phyloP scores from a whole-genome alignment of 2,113 vertebrate species.

The Myxocyprinus asiaticus region DNA sequence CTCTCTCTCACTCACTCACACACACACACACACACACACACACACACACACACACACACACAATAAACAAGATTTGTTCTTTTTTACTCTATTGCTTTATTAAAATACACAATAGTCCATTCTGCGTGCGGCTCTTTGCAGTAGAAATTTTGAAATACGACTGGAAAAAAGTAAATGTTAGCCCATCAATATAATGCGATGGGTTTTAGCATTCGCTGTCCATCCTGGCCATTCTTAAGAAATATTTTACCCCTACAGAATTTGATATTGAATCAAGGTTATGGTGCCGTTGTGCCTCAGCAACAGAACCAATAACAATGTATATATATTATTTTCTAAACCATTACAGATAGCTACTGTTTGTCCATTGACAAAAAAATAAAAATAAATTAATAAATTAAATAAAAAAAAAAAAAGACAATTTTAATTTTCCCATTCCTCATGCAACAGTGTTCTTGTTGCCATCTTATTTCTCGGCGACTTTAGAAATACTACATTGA shows the following conservation, averaged over 20 bases:
- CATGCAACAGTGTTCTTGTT: not conserved
- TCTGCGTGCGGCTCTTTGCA: not conserved
- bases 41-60: constrained; percentile 55
- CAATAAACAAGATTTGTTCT: constrained; percentile 9
- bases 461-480: not conserved
- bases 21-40: constrained; percentile 56
- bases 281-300: not conserved
- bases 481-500: not conserved
- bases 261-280: not conserved
- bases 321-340: not conserved
- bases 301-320: not conserved
- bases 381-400: no score
- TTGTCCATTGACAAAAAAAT: no score
- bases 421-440: not conserved
- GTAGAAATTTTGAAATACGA: not conserved
- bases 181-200: no score
- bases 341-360: not conserved
- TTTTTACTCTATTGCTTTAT: not conserved
- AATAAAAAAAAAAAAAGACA: not conserved
- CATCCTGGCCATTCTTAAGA: not conserved
- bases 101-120: not conserved
- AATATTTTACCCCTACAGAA: not conserved
- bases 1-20: constrained; percentile 50
- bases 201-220: constrained; percentile 3
- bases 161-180: no score